phyloP scores from a whole-genome alignment of 2,113 vertebrate genomes.

The Xyliphius kryptos region DNA sequence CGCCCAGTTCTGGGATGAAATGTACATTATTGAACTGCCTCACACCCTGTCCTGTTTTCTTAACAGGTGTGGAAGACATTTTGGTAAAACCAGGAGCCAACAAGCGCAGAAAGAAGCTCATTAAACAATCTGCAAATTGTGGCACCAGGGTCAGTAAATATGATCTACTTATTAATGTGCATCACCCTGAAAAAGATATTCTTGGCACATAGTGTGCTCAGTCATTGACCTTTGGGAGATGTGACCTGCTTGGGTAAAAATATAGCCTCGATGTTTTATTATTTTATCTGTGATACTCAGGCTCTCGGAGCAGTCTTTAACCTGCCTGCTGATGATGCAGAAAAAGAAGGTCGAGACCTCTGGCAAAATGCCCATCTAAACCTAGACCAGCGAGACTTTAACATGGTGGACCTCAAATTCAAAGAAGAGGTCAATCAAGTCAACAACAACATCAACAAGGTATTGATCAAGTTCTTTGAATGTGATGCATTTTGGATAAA shows the following conservation, averaged over 20 bases:
- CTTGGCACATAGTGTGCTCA: no score
- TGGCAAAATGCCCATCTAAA: constrained; percentile 94
- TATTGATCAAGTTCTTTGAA: constrained; percentile 39
- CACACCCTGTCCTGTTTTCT: no score
- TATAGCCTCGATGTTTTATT: background rate
- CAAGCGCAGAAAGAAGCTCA: constrained; percentile 67
- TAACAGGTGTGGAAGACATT: constrained; percentile 96
- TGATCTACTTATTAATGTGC: no score
- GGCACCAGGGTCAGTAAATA: constrained; percentile 73
- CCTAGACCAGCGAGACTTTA: constrained; percentile 89
- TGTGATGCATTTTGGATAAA: no score
- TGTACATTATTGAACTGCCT: no score
- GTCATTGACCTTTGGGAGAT: no score
- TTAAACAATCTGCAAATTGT: constrained; percentile 68
- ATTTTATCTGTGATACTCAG: no score
- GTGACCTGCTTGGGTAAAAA: background rate
- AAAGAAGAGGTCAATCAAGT: constrained; percentile 90
- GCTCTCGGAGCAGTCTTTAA: constrained; percentile 80
- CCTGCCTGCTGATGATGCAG: constrained; percentile 62
- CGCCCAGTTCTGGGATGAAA: no score
- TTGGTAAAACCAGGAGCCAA: constrained; percentile 81
- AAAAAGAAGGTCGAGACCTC: constrained; percentile 68
- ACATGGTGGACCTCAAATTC: constrained; percentile 91
- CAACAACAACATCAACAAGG: constrained; percentile 95
- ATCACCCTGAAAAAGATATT: no score